Conservation (phyloP, 2,888 invertebrate genomes). For the Nineta flava region DNA sequence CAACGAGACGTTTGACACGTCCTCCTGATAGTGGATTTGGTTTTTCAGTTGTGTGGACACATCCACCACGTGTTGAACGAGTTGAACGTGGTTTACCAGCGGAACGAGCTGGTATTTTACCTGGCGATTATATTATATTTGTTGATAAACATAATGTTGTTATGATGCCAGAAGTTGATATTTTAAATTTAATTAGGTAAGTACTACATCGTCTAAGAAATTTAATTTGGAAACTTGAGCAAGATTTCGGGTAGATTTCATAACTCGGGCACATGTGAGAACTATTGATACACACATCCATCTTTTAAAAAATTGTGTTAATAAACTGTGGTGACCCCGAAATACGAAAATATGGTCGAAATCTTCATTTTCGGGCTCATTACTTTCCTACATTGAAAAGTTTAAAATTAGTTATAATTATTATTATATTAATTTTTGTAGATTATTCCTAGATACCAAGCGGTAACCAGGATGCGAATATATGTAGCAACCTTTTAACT, state of each 20-base stretch:
- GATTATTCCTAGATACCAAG: too few relatives aligned
- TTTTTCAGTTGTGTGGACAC: slow-evolving; percentile 79
- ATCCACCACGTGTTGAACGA: slow-evolving; percentile 71
- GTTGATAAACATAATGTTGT: slow-evolving; percentile 78
- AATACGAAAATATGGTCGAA: too few relatives aligned
- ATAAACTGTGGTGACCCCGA: too few relatives aligned
- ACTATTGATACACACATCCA: neutral
- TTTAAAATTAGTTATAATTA: too few relatives aligned
- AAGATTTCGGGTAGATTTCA: neutral
- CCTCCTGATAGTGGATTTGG: slow-evolving; percentile 46
- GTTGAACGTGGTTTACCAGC: slow-evolving; percentile 70
- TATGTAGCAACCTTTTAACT: too few relatives aligned
- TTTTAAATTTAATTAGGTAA: slow-evolving; percentile 37
- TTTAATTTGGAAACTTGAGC: neutral
- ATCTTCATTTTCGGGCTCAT: too few relatives aligned
- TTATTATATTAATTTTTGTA: too few relatives aligned
- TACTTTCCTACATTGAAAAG: too few relatives aligned
- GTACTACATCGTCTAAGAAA: too few relatives aligned
- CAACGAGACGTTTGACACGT: slow-evolving; percentile 44
- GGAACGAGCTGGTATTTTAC: slow-evolving; percentile 63
- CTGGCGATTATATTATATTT: slow-evolving; percentile 79
- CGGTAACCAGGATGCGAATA: too few relatives aligned
- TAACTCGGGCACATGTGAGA: neutral
- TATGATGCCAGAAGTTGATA: slow-evolving; percentile 61
- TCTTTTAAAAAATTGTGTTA: too few relatives aligned